A percentile compares a stretch with the other conserved stretches of the same genome.
phyloP scores from a whole-genome alignment of 2,888 invertebrate species.

The Ashinkailepas kermadecensis region DNA sequence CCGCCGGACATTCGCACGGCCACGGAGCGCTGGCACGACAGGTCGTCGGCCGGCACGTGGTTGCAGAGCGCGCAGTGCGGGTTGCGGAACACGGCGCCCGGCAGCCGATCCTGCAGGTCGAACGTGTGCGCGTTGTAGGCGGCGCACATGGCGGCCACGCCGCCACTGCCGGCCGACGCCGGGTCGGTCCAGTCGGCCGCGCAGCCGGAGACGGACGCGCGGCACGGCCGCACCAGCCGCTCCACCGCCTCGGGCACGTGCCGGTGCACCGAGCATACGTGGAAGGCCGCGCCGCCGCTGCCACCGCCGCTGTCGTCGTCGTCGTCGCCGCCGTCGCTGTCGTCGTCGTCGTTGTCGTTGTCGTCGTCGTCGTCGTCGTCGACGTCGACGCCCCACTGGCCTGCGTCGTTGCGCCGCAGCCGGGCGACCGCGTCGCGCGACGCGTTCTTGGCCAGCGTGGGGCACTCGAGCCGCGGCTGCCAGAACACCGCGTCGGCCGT shows the following conservation, averaged over 20 bases:
- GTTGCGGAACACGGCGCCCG: constrained; percentile 40
- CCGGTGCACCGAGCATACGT: background rate
- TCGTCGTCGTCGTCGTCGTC: background rate
- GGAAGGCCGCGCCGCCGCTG: background rate
- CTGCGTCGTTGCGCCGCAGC: background rate
- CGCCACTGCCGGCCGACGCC: constrained; percentile 24
- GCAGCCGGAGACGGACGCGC: background rate
- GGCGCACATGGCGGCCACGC: constrained; percentile 39
- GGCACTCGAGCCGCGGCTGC: constrained; percentile 43
- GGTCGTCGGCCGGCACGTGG: constrained; percentile 40
- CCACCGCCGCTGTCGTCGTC: background rate
- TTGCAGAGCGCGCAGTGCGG: constrained; percentile 47
- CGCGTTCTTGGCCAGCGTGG: constrained; percentile 32
- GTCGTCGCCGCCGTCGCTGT: background rate
- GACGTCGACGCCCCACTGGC: background rate
- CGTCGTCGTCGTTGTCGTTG: background rate
- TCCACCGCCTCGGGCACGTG: background rate
- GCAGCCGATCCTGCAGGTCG: constrained; percentile 28
- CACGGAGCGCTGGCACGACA: constrained; percentile 35
- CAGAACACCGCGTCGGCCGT: constrained; percentile 39
- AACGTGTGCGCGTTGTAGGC: constrained; percentile 43
- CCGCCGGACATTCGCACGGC: background rate
- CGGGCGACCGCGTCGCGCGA: background rate
- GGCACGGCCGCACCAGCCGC: background rate
- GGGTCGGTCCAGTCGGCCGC: constrained; percentile 24